phyloP scores from a whole-genome alignment of 2,113 vertebrate genomes.

The Glaucidium brasilianum region DNA sequence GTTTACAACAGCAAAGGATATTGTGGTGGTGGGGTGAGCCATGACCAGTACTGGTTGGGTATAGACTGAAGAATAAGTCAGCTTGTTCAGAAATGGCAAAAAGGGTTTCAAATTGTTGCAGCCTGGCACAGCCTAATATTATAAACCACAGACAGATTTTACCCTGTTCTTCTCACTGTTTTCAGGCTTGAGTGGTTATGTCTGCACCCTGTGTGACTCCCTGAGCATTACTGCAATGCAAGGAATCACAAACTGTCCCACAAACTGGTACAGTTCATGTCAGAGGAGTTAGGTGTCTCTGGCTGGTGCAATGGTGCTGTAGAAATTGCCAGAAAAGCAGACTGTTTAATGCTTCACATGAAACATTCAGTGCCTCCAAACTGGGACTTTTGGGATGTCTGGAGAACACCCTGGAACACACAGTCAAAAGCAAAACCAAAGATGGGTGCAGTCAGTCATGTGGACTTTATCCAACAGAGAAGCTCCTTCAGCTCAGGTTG shows the following conservation, averaged over 20 bases:
- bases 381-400: background rate
- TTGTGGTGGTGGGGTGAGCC: background rate
- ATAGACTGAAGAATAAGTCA: background rate
- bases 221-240: background rate
- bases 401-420: background rate
- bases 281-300: background rate
- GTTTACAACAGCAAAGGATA: background rate
- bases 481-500: background rate
- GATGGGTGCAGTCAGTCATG: background rate
- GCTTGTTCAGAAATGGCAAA: background rate
- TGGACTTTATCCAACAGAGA: background rate
- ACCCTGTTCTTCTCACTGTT: background rate
- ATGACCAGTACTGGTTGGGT: background rate
- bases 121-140: background rate
- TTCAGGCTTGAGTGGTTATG: accelerated
- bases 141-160: background rate
- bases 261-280: background rate
- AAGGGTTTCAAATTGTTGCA: background rate
- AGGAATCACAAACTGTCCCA: background rate
- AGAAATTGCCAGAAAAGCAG: background rate
- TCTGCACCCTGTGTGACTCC: background rate
- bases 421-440: background rate
- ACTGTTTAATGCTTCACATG: background rate
- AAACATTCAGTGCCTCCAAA: background rate
- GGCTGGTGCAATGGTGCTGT: background rate